phyloP scores from a whole-genome alignment of 2,113 vertebrate species.

The Morone saxatilis region DNA sequence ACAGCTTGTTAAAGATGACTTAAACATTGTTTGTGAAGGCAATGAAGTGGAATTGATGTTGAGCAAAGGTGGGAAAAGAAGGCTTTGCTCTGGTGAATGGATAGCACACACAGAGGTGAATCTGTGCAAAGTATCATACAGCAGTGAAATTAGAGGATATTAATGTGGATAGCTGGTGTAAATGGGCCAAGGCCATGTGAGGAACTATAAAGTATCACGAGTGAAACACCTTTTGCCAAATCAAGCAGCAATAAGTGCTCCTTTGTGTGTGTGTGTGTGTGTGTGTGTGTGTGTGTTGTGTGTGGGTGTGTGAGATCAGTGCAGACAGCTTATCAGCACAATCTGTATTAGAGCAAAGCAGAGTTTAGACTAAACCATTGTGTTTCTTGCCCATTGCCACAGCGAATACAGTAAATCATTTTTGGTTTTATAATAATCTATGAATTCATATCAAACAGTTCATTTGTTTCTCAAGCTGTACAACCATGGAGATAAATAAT shows the following conservation, averaged over 20 bases:
- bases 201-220: constrained; percentile 28
- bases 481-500: neutral
- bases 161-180: neutral
- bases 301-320: neutral
- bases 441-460: neutral
- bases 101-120: neutral
- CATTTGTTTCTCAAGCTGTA: neutral
- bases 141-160: neutral
- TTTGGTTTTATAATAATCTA: neutral
- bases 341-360: neutral
- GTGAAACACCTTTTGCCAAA: constrained; percentile 36
- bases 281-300: neutral
- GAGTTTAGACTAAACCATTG: neutral
- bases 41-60: constrained; percentile 42
- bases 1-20: constrained; percentile 56
- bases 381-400: neutral
- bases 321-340: neutral
- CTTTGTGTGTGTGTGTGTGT: neutral
- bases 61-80: constrained; percentile 51
- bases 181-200: constrained; percentile 30
- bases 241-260: constrained; percentile 9
- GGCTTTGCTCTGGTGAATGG: neutral
- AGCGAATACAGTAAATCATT: neutral
- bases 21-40: constrained; percentile 35
- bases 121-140: neutral